These are phyloP conservation scores for Acanthiza pusilla DNA, from an alignment of 2,797 vertebrate genomes.

Conservation along the genomic window DNA sequence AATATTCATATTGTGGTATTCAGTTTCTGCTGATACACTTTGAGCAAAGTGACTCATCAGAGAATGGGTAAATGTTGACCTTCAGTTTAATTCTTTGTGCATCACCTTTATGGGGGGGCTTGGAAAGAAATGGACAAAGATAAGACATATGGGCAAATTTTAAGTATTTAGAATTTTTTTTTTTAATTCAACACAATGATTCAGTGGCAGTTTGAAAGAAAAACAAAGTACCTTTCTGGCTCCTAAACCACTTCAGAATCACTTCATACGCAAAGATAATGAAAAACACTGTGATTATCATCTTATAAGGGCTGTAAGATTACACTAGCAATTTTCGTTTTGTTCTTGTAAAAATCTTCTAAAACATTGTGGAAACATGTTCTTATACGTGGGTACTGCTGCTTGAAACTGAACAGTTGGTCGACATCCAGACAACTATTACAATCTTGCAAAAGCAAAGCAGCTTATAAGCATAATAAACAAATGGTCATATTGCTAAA, in stretches of 20 bases:
- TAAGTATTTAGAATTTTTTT: neutral
- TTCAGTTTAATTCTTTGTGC: neutral
- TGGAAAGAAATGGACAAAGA: neutral
- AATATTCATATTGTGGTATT: neutral
- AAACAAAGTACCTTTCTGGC: neutral
- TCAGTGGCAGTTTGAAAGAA: neutral
- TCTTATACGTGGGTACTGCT: constrained; percentile 48
- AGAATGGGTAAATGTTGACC: neutral
- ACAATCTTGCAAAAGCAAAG: constrained; percentile 61
- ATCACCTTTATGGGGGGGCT: neutral
- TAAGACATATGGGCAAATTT: neutral
- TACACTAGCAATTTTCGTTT: neutral
- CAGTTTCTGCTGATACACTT: neutral
- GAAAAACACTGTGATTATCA: neutral
- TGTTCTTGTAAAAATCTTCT: neutral
- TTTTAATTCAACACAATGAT: neutral
- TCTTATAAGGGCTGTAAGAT: neutral
- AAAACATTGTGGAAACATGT: constrained; percentile 39
- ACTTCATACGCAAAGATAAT: neutral
- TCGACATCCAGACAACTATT: constrained; percentile 56
- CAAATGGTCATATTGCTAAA: constrained; percentile 59
- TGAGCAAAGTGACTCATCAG: neutral
- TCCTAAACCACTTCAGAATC: neutral
- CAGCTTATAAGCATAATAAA: constrained; percentile 61
- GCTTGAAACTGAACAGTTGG: constrained; percentile 28